Evolutionary conservation across 2,113 vertebrate species (phyloP).

Genomic region (Spizaetus ornatus): DNA sequence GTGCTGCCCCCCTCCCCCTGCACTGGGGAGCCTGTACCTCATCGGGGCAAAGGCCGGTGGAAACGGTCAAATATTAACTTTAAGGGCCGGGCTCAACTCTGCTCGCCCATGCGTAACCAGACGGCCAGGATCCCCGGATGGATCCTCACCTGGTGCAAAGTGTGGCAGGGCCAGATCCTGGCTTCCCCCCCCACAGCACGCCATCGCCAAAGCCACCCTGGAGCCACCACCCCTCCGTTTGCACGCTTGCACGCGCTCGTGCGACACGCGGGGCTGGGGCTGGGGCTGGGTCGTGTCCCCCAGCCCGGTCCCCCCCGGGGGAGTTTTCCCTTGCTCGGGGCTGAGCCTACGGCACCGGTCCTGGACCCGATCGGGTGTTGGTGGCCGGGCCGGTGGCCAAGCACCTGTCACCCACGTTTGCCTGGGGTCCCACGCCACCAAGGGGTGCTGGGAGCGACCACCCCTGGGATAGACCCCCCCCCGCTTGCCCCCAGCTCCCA

Average conservation of each 20-base stretch:
- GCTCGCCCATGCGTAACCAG: fast-evolving
- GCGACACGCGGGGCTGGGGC: not conserved
- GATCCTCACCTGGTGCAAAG: not conserved
- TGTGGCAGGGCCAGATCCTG: not conserved
- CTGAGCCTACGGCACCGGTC: not conserved
- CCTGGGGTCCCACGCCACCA: not conserved
- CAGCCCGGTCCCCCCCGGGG: not conserved
- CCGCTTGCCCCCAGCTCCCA: not conserved
- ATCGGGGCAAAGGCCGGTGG: not conserved
- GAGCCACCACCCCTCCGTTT: not conserved
- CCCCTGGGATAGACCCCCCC: not conserved
- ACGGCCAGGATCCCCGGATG: not conserved
- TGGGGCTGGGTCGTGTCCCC: no score
- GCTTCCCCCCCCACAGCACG: no score
- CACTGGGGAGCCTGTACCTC: not conserved
- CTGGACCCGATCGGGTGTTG: not conserved
- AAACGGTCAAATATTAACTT: conserved; percentile 26
- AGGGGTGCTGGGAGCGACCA: not conserved
- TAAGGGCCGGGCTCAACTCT: not conserved
- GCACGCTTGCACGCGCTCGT: fast-evolving
- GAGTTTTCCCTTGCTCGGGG: not conserved
- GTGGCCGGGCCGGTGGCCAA: not conserved
- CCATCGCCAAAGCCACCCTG: not conserved
- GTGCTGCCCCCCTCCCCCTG: fast-evolving
- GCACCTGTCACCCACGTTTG: not conserved